These are phyloP conservation scores for Chrysoperla carnea DNA, from an alignment of 1,140 invertebrate genomes.

Conservation along the genomic window DNA sequence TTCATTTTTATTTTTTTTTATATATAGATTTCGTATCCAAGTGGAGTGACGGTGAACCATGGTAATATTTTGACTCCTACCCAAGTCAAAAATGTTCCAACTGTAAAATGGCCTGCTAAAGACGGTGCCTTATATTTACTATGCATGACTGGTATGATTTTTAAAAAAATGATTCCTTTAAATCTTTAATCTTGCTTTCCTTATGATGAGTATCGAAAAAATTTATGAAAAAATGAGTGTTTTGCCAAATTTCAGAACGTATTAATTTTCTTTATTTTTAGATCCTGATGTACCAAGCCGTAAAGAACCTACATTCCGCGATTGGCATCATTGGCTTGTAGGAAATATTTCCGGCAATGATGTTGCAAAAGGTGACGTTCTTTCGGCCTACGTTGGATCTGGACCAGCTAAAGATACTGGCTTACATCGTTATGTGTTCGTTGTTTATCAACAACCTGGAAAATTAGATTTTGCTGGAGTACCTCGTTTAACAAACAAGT, in stretches of 20 bases:
- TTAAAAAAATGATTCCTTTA: too few relatives aligned
- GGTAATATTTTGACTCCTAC: slow-evolving; percentile 46
- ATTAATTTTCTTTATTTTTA: slow-evolving; percentile 15
- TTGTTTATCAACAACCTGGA: slow-evolving; percentile 67
- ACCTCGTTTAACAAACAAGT: slow-evolving; percentile 31
- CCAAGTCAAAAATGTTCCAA: slow-evolving; percentile 46
- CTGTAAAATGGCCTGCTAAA: slow-evolving; percentile 42
- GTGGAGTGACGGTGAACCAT: slow-evolving; percentile 33
- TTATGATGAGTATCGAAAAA: too few relatives aligned
- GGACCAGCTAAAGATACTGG: slow-evolving; percentile 68
- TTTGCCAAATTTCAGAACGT: too few relatives aligned
- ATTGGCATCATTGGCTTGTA: slow-evolving; percentile 87
- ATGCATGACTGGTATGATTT: slow-evolving; percentile 40
- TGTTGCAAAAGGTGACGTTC: slow-evolving; percentile 43
- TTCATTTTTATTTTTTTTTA: too few relatives aligned
- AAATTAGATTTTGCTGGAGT: slow-evolving; percentile 48
- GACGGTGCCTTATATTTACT: slow-evolving; percentile 47
- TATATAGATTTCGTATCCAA: slow-evolving; percentile 32
- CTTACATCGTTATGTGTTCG: slow-evolving; percentile 79
- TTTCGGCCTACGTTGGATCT: slow-evolving; percentile 68
- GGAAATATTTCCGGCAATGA: slow-evolving; percentile 72
- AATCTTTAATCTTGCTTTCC: too few relatives aligned
- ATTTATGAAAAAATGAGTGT: too few relatives aligned
- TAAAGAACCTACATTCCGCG: slow-evolving; percentile 52
- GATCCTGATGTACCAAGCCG: slow-evolving; percentile 84